Percentiles rank a stretch among this genome's conserved stretches.
phyloP scores from a whole-genome alignment of 2,113 vertebrate species.

The Gnathochromis pfefferi region DNA sequence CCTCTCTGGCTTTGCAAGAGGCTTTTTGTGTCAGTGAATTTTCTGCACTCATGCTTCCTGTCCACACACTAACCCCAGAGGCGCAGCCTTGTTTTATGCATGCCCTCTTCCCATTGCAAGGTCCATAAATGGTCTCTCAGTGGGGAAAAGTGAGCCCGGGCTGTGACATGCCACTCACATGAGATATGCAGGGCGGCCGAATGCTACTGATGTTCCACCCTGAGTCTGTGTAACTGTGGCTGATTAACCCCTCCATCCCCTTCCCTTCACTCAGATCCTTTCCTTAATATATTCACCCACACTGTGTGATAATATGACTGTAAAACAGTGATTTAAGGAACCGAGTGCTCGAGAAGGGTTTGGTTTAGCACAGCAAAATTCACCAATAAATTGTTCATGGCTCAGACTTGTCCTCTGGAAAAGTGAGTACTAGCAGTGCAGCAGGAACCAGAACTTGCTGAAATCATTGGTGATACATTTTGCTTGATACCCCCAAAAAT shows the following conservation, averaged over 20 bases:
- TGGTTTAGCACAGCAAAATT: neutral
- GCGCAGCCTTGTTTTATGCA: conserved; percentile 51
- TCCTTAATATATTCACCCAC: neutral
- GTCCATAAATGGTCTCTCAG: conserved; percentile 49
- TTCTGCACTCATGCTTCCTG: conserved; percentile 40
- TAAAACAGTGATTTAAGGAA: neutral
- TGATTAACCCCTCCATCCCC: neutral
- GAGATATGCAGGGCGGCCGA: neutral
- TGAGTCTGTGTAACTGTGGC: neutral
- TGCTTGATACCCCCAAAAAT: neutral
- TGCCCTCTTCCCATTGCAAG: conserved; percentile 15
- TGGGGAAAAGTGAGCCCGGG: conserved; percentile 9
- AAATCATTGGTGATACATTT: neutral
- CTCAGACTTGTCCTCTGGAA: neutral
- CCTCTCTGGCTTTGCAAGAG: conserved; percentile 33
- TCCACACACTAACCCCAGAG: conserved; percentile 42
- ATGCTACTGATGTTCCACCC: conserved; percentile 5
- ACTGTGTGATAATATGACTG: neutral
- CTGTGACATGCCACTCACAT: conserved; percentile 19
- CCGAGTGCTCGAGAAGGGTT: neutral
- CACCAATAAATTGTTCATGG: neutral
- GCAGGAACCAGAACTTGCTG: neutral
- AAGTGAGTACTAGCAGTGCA: neutral
- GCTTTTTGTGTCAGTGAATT: conserved; percentile 55
- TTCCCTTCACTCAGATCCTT: neutral